Conservation (phyloP, 2,888 invertebrate genomes). For the Hydropsyche betteni region DNA sequence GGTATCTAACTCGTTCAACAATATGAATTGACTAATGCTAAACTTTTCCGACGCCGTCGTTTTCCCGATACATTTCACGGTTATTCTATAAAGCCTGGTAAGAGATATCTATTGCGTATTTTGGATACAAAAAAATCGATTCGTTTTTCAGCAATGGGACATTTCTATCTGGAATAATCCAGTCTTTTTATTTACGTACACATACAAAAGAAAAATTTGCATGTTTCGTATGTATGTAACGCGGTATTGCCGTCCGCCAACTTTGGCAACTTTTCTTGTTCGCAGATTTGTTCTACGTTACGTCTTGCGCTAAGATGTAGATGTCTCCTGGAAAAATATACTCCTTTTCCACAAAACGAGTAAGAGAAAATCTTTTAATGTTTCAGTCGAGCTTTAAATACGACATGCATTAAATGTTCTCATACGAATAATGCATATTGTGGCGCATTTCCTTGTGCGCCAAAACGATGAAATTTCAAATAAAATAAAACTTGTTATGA, state of each 20-base stretch:
- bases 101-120: background rate
- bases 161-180: constrained; percentile 25
- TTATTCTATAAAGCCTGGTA: background rate
- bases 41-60: constrained; percentile 11
- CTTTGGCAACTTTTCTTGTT: constrained; percentile 34
- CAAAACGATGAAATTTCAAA: too few relatives aligned
- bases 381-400: too few relatives aligned
- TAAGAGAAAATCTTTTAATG: background rate
- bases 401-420: too few relatives aligned
- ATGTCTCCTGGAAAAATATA: constrained; percentile 23
- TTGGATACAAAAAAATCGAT: constrained; percentile 5
- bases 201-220: constrained; percentile 29
- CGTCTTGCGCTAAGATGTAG: background rate
- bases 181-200: constrained; percentile 31
- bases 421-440: too few relatives aligned
- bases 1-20: constrained; percentile 16
- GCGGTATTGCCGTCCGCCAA: constrained; percentile 15
- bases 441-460: too few relatives aligned
- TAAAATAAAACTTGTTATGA: too few relatives aligned
- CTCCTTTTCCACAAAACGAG: background rate
- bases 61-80: constrained; percentile 10
- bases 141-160: background rate
- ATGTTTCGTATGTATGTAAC: constrained; percentile 9
- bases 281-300: constrained; percentile 3
- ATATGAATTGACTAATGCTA: constrained; percentile 14